Percentiles rank a stretch among this genome's conserved stretches.
Evolutionary conservation across 1,140 invertebrate species (phyloP).

Genomic region (Orussus abietinus): DNA sequence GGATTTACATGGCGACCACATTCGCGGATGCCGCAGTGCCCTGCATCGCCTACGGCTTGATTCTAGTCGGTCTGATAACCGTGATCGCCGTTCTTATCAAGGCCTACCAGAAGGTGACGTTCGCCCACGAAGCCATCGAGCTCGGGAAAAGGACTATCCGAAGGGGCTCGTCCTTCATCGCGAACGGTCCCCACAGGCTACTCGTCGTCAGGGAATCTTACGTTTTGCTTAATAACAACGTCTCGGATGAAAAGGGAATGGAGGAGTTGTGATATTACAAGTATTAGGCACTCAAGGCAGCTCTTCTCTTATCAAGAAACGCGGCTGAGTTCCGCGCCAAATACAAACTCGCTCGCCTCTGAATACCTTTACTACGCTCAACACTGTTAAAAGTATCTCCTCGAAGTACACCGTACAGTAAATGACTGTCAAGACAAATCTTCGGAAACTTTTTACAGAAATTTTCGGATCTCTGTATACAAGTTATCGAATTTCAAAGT

Average conservation of each 20-base stretch:
- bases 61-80: constrained; percentile 62
- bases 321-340: too few relatives aligned
- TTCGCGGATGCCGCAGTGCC: constrained; percentile 67
- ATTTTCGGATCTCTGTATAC: too few relatives aligned
- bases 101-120: constrained; percentile 70
- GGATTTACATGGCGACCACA: constrained; percentile 74
- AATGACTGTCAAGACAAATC: too few relatives aligned
- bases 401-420: too few relatives aligned
- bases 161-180: constrained; percentile 66
- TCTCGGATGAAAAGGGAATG: constrained; percentile 19
- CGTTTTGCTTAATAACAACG: constrained; percentile 50
- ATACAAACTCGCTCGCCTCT: too few relatives aligned
- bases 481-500: too few relatives aligned
- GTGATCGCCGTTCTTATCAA: constrained; percentile 65
- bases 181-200: constrained; percentile 66
- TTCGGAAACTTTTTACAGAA: too few relatives aligned
- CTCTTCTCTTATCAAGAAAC: too few relatives aligned
- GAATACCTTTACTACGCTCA: too few relatives aligned
- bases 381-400: too few relatives aligned
- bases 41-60: constrained; percentile 66
- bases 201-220: constrained; percentile 61
- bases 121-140: constrained; percentile 73
- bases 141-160: constrained; percentile 66
- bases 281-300: too few relatives aligned
- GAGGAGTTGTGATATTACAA: constrained; percentile 14